Conservation (phyloP, 1,140 invertebrate genomes). For the Semibalanus balanoides region DNA sequence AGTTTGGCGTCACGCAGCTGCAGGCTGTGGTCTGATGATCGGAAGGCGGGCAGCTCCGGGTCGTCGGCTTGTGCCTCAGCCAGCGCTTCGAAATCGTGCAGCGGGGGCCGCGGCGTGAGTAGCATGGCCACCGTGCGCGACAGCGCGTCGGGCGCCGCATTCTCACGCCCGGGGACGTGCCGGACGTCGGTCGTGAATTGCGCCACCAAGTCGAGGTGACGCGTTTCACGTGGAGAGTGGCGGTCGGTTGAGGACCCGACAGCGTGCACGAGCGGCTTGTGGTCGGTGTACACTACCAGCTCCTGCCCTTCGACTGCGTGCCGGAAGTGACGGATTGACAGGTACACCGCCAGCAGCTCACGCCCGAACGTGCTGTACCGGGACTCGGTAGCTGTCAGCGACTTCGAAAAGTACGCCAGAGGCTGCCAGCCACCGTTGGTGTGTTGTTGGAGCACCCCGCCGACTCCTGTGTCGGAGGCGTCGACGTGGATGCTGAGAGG, state of each 20-base stretch:
- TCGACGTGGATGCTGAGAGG: slow-evolving; percentile 5
- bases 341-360: slow-evolving; percentile 20
- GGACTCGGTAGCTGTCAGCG: slow-evolving; percentile 13
- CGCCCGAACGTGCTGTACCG: slow-evolving; percentile 20
- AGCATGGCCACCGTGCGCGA: slow-evolving; percentile 5
- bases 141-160: slow-evolving; percentile 12
- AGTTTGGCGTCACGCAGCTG: neutral
- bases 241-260: slow-evolving; percentile 15
- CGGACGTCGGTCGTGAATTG: slow-evolving; percentile 7
- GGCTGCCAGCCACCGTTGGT: slow-evolving; percentile 11
- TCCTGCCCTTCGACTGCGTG: slow-evolving; percentile 22
- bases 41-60: neutral
- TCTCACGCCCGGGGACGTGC: slow-evolving; percentile 13
- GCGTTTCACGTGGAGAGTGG: slow-evolving; percentile 19
- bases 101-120: neutral
- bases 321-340: slow-evolving; percentile 22
- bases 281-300: slow-evolving; percentile 24
- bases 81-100: neutral
- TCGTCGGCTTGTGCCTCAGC: neutral
- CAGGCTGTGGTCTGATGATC: neutral
- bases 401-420: slow-evolving; percentile 15
- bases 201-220: slow-evolving; percentile 9
- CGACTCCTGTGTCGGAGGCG: slow-evolving; percentile 21
- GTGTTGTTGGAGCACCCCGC: slow-evolving; percentile 13
- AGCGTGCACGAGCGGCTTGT: slow-evolving; percentile 24